These are phyloP conservation scores for Lucilia sericata DNA, from an alignment of 1,140 invertebrate genomes.

Conservation along the genomic window DNA sequence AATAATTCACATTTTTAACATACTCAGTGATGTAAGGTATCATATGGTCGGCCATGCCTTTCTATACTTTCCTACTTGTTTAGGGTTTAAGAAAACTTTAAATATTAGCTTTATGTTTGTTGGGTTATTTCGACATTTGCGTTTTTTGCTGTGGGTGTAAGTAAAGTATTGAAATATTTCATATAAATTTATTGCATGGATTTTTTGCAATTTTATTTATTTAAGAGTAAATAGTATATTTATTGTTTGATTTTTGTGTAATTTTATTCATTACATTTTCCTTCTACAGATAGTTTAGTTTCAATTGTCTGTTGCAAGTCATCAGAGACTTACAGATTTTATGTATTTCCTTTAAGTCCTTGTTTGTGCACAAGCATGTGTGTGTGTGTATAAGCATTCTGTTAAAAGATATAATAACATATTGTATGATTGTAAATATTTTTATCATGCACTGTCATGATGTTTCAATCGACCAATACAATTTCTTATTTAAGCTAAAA, in stretches of 20 bases:
- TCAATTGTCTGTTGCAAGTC: conserved; percentile 11
- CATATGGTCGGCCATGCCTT: too few species aligned
- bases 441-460: background rate
- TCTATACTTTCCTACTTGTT: too few species aligned
- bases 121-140: too few species aligned
- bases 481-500: background rate
- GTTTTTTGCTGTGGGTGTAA: too few species aligned
- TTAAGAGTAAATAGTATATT: too few species aligned
- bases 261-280: background rate
- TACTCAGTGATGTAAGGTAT: too few species aligned
- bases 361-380: background rate
- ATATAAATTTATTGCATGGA: too few species aligned
- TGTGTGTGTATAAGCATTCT: background rate
- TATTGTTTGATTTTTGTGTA: background rate
- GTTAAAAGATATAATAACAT: background rate
- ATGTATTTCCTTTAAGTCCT: background rate
- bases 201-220: too few species aligned
- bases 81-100: too few species aligned
- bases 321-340: conserved; percentile 22
- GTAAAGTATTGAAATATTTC: too few species aligned
- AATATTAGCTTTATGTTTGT: too few species aligned
- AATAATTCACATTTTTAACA: too few species aligned
- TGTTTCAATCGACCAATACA: background rate
- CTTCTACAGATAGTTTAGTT: background rate
- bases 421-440: background rate